phyloP scores from a whole-genome alignment of 2,797 vertebrate genomes.

The Danio choprae region DNA sequence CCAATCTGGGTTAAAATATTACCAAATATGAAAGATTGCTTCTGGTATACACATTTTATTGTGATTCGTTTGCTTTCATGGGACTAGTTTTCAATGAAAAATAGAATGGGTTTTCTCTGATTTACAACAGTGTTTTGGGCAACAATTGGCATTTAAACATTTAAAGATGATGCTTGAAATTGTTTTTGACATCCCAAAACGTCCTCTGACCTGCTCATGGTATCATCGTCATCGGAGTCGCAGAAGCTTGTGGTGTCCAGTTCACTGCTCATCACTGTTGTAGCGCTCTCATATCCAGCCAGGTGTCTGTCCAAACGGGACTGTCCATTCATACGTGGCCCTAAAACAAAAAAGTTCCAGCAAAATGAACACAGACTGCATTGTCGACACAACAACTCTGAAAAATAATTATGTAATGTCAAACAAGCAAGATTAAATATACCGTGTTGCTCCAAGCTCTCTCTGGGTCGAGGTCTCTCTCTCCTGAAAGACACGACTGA shows the following conservation, averaged over 20 bases:
- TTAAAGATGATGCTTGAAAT: not conserved
- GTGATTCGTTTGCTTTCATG: too few species aligned
- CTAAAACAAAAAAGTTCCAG: slow-evolving; percentile 56
- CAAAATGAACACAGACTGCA: not conserved
- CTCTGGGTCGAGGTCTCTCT: slow-evolving; percentile 86
- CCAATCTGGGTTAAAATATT: too few species aligned
- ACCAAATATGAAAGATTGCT: too few species aligned
- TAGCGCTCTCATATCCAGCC: slow-evolving; percentile 90
- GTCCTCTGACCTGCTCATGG: slow-evolving; percentile 86
- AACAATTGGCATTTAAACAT: not conserved
- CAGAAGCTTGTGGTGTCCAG: slow-evolving; percentile 92
- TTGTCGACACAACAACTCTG: not conserved
- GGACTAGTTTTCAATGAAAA: too few species aligned
- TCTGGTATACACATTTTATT: too few species aligned
- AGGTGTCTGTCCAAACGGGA: slow-evolving; percentile 87
- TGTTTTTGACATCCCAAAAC: not conserved
- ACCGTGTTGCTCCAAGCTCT: slow-evolving; percentile 85
- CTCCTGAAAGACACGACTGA: slow-evolving; percentile 89
- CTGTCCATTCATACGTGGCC: slow-evolving; percentile 85
- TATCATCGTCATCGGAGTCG: slow-evolving; percentile 90
- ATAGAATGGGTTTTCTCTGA: too few species aligned
- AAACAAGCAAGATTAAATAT: slow-evolving; percentile 13
- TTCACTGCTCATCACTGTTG: slow-evolving; percentile 92
- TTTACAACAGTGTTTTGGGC: too few species aligned
- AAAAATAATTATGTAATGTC: not conserved